phyloP scores from a whole-genome alignment of 2,888 invertebrate species.

The Apeira syringaria region DNA sequence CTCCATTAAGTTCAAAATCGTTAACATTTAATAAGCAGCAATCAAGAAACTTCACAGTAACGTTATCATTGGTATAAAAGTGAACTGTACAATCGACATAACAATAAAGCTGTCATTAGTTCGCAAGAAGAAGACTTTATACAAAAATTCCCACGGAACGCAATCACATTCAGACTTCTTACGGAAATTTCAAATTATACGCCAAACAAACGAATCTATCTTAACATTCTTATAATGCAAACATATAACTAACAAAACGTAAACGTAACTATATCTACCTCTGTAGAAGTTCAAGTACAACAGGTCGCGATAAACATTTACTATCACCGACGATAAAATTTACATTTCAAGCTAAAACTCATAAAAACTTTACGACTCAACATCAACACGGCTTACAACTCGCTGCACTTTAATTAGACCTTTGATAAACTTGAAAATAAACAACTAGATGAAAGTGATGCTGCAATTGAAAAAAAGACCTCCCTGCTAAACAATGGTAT shows the following conservation, averaged over 20 bases:
- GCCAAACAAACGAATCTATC: conserved; percentile 14
- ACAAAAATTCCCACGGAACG: conserved; percentile 14
- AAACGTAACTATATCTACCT: conserved; percentile 18
- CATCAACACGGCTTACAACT: conserved; percentile 53
- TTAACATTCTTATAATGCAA: conserved; percentile 12
- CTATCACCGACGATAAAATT: conserved; percentile 54
- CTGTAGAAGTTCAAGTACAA: conserved; percentile 33
- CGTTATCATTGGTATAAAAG: conserved; percentile 6
- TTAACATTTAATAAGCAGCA: conserved; percentile 15
- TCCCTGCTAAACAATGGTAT: conserved; percentile 65
- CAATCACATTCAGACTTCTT: conserved; percentile 18
- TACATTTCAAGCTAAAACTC: conserved; percentile 62
- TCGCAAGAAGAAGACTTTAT: conserved; percentile 15
- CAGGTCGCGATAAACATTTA: conserved; percentile 28
- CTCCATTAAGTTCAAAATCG: conserved; percentile 14
- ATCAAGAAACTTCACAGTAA: conserved; percentile 10
- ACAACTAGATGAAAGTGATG: conserved; percentile 61
- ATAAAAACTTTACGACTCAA: conserved; percentile 60
- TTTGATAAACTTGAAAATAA: conserved; percentile 60
- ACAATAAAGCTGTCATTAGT: conserved; percentile 20
- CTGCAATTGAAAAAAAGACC: conserved; percentile 54
- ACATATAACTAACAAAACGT: conserved; percentile 22
- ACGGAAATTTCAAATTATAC: conserved; percentile 13
- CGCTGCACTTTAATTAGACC: conserved; percentile 67
- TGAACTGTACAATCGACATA: conserved; percentile 16